Evolutionary conservation across 2,113 vertebrate species (phyloP), one percentile per base, ranked within the genome.

Genomic region (Melanerpes aurifrons): DNA sequence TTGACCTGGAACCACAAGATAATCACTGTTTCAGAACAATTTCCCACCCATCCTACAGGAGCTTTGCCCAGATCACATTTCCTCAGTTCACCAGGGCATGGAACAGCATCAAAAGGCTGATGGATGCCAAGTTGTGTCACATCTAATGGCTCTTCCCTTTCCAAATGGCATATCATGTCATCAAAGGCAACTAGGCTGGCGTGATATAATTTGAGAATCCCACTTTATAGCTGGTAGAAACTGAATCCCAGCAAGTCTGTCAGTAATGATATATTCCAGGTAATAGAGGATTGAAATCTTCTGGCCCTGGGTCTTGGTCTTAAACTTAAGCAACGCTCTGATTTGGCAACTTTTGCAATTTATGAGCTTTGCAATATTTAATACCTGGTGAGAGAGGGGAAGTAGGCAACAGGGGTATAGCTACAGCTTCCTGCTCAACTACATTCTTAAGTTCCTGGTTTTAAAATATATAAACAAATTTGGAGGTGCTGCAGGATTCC

Each of bases 261-360:
- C 76, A 90, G 82, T 53, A 43, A 48, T 77, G 57, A 86, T 81
- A 83, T 75, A 91, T 56, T 48, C 86, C 90, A 94, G 80, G 70
- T 81, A 58, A 77, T 26, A 40, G 6, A 74, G 75, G 53, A 32
- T 3, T 59, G 68, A 87, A 76, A 75, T 45, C 83, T 84, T 66
- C 73, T 74, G 80, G 76, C 62, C 88, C 12, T 8, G 35, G 13
- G 74, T 82, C 91, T 74, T 70, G 29, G 16, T 15, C 79, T 86
- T 58, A 16, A 63, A 47, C 43, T 73, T 71, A 26, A 83, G 70
- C 86, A 58, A 72, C 1, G 45, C 40, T 81, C 73, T 94, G 88
- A 92, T 96, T 96, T 96, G 88, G 22, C 95, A 81, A 1, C 82
- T 93, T 92, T n/a, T 67, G 66, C 80, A 45, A 85, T 94, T 90